Conservation (phyloP, 2,113 vertebrate genomes). For the Pelecanoides urinatrix region DNA sequence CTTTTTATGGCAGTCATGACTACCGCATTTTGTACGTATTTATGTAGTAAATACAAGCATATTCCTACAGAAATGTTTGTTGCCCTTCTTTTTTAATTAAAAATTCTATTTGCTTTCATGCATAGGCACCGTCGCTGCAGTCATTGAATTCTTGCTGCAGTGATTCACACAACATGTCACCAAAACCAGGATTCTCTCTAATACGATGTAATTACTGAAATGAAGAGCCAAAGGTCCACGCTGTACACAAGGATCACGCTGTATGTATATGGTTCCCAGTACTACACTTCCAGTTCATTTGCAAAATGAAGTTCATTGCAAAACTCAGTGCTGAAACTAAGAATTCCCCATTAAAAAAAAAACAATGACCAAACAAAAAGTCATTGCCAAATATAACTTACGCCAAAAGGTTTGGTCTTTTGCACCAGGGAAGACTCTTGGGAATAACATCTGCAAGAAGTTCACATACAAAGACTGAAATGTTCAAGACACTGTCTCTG, state of each 20-base stretch:
- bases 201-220: neutral
- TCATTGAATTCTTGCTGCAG: neutral
- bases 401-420: neutral
- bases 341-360: neutral
- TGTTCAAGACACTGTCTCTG: neutral
- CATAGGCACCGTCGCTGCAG: fast-evolving
- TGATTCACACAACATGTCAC: neutral
- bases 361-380: neutral
- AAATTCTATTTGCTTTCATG: neutral
- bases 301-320: neutral
- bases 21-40: neutral
- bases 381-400: neutral
- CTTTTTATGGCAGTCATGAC: neutral
- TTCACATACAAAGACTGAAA: neutral
- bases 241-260: neutral
- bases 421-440: neutral
- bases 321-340: neutral
- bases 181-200: neutral
- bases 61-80: too few relatives aligned
- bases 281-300: neutral
- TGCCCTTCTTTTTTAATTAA: neutral
- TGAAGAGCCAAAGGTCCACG: neutral
- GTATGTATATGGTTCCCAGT: fast-evolving
- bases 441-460: neutral
- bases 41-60: neutral